phyloP scores from a whole-genome alignment of 2,888 invertebrate genomes.

The Hemithea aestivaria region DNA sequence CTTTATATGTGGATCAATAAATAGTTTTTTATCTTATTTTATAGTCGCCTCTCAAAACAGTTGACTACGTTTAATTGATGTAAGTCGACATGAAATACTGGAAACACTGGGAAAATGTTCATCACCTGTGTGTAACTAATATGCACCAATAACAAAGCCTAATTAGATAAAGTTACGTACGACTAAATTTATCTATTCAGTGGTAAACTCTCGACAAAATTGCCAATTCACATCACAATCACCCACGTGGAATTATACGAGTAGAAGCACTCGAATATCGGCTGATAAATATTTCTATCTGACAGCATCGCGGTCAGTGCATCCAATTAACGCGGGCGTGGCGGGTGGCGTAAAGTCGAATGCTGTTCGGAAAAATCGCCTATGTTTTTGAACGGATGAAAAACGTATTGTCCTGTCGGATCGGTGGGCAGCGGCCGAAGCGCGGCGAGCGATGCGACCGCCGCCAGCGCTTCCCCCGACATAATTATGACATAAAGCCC shows the following conservation, averaged over 20 bases:
- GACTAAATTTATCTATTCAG: no score
- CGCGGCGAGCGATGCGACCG: constrained; percentile 15
- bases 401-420: constrained; percentile 36
- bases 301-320: constrained; percentile 57
- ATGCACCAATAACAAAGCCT: no score
- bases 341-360: constrained; percentile 30
- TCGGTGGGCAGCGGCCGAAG: constrained; percentile 11
- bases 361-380: constrained; percentile 51
- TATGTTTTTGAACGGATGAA: constrained; percentile 42
- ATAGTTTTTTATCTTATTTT: no score
- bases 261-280: constrained; percentile 44
- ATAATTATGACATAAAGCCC: constrained; percentile 49
- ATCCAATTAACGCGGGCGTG: constrained; percentile 63
- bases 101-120: no score
- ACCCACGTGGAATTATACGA: constrained; percentile 54
- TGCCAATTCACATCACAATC: constrained; percentile 7
- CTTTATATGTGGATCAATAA: no score
- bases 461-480: constrained; percentile 28
- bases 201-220: not conserved
- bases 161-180: no score
- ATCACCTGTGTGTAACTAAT: no score
- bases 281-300: constrained; percentile 61
- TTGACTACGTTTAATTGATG: no score
- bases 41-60: no score
- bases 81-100: no score